Evolutionary conservation across 2,797 vertebrate genomes (phyloP).

Genomic region (Thripadectes ignobilis): DNA sequence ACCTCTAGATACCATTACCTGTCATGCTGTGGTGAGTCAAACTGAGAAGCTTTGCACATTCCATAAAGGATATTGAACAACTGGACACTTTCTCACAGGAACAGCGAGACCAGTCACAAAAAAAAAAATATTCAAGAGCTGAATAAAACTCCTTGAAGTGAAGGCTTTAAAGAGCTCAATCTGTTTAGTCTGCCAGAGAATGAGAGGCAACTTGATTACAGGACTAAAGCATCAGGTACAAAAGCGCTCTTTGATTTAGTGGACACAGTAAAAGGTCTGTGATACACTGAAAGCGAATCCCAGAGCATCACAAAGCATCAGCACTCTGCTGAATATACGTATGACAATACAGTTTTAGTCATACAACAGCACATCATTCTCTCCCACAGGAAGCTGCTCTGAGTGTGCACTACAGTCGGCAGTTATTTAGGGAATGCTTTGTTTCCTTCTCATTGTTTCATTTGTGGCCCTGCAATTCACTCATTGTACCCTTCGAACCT

Average conservation of each 20-base stretch:
- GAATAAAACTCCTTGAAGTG: background rate
- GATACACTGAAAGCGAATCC: background rate
- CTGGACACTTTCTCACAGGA: background rate
- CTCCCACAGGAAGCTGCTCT: background rate
- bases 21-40: background rate
- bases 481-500: background rate
- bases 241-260: slow-evolving; percentile 16
- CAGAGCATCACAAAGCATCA: background rate
- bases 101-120: background rate
- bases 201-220: slow-evolving; percentile 21
- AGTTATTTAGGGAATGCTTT: background rate
- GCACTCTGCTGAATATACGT: background rate
- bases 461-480: background rate
- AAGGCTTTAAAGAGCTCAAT: slow-evolving; percentile 8
- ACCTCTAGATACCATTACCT: background rate
- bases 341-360: background rate
- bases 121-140: background rate
- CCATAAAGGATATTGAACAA: background rate
- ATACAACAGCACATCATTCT: background rate
- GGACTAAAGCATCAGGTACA: slow-evolving; percentile 22
- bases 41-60: background rate
- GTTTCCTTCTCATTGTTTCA: background rate
- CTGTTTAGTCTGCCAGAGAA: background rate
- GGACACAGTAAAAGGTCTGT: background rate
- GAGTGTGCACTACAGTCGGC: fast-evolving